Percentiles rank a stretch among this genome's conserved stretches.
Conservation (phyloP, 30 jellyfish, hydroid and myxozoan genomes). For the Pseudorhiza aurosa region DNA sequence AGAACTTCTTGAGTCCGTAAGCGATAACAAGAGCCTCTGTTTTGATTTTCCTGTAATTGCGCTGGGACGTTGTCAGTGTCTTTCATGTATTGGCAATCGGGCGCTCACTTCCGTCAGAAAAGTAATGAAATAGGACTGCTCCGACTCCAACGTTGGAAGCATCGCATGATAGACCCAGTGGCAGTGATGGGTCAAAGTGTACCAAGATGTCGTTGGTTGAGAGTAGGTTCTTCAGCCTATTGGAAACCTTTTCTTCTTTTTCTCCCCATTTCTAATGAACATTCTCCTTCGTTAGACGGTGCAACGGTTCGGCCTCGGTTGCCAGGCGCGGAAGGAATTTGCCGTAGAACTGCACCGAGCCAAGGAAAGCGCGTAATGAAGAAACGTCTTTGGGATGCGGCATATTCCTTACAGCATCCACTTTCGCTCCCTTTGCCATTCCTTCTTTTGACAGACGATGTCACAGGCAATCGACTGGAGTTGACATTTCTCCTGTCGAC, state of each 20-base stretch:
- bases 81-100: too few species aligned
- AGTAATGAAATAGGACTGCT: too few species aligned
- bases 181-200: background rate
- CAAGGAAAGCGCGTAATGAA: background rate
- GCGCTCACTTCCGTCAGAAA: too few species aligned
- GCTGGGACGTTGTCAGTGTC: background rate
- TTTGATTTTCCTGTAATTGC: background rate
- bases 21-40: background rate
- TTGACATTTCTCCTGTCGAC: slow-evolving; percentile 25
- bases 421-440: slow-evolving; percentile 28
- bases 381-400: slow-evolving; percentile 13
- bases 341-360: slow-evolving; percentile 21
- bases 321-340: slow-evolving; percentile 10
- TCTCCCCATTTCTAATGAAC: too few species aligned
- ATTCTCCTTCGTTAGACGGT: background rate
- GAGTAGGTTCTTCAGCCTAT: too few species aligned
- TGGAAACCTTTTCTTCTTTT: background rate
- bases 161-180: background rate
- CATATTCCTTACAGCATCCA: background rate
- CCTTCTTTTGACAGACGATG: slow-evolving; percentile 23
- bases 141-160: too few species aligned
- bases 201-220: too few species aligned
- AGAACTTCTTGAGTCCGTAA: background rate
- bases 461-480: slow-evolving; percentile 9
- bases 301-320: background rate